Conservation (phyloP, 1,140 invertebrate genomes). For the Calosoma granatense region DNA sequence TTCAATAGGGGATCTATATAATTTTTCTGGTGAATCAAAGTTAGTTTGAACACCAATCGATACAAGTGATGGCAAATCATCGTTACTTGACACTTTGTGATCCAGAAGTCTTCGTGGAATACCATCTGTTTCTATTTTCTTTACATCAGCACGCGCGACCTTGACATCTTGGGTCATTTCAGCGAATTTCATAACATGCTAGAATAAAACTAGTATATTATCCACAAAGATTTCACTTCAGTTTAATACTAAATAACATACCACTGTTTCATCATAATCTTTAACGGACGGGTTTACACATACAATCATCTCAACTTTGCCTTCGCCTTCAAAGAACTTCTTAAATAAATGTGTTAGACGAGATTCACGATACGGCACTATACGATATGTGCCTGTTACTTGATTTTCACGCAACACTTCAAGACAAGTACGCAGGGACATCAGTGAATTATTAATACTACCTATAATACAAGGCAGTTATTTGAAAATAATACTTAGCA, state of each 20-base stretch:
- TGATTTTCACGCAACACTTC: conserved; percentile 90
- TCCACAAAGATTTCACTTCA: too few relatives aligned
- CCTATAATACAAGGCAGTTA: too few relatives aligned
- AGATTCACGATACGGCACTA: conserved; percentile 90
- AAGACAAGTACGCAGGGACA: conserved; percentile 76
- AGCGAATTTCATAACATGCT: conserved; percentile 91
- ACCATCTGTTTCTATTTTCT: neutral
- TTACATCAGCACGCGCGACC: conserved; percentile 51
- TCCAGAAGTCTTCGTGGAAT: neutral
- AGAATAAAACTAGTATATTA: too few relatives aligned
- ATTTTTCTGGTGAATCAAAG: neutral
- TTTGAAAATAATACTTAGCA: too few relatives aligned
- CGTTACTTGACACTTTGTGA: neutral
- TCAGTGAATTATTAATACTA: conserved; percentile 80
- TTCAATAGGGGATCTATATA: neutral
- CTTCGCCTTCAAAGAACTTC: conserved; percentile 96
- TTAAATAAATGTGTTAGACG: conserved; percentile 96
- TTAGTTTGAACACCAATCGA: neutral
- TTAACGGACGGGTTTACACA: conserved; percentile 88
- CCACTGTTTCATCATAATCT: conserved; percentile 87
- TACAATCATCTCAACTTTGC: conserved; percentile 91
- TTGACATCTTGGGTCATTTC: conserved; percentile 92
- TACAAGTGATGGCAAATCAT: neutral
- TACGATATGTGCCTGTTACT: conserved; percentile 46
- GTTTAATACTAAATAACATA: too few relatives aligned